Percentiles rank a stretch among this genome's conserved stretches.
phyloP scores from a whole-genome alignment of 1,140 invertebrate genomes.

The Fopius arisanus region DNA sequence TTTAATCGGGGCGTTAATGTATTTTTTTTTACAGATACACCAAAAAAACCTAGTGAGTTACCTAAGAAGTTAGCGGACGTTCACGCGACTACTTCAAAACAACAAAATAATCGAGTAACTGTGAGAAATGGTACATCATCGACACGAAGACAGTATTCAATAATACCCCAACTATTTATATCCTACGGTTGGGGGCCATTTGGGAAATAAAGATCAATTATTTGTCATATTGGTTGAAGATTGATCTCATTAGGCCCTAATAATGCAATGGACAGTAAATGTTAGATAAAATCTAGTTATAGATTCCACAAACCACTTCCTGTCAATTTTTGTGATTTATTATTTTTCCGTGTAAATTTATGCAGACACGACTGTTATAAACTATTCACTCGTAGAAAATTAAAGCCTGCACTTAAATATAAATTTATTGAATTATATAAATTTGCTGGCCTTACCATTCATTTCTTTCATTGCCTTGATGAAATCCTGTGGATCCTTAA shows the following conservation, averaged over 20 bases:
- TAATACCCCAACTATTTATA: constrained; percentile 64
- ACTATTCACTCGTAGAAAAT: too few relatives aligned
- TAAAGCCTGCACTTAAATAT: not conserved
- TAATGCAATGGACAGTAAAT: not conserved
- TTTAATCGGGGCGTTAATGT: not conserved
- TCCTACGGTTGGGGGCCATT: constrained; percentile 65
- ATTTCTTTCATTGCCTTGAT: constrained; percentile 99
- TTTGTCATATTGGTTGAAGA: not conserved
- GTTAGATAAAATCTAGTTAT: not conserved
- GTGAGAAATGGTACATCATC: constrained; percentile 38
- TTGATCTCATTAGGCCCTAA: not conserved
- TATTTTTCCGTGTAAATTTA: too few relatives aligned
- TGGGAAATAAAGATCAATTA: constrained; percentile 46
- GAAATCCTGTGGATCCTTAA: constrained; percentile 97
- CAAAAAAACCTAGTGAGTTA: not conserved
- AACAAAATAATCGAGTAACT: constrained; percentile 38
- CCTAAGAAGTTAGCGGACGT: not conserved
- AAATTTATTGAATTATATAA: too few relatives aligned
- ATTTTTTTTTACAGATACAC: not conserved
- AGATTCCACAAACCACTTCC: too few relatives aligned
- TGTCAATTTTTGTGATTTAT: not conserved
- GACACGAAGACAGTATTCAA: constrained; percentile 56
- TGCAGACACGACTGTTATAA: too few relatives aligned
- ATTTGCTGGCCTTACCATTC: constrained; percentile 75
- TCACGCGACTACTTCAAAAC: constrained; percentile 15